Evolutionary conservation across 2,797 vertebrate species (phyloP).

Genomic region (Gambelia wislizenii): DNA sequence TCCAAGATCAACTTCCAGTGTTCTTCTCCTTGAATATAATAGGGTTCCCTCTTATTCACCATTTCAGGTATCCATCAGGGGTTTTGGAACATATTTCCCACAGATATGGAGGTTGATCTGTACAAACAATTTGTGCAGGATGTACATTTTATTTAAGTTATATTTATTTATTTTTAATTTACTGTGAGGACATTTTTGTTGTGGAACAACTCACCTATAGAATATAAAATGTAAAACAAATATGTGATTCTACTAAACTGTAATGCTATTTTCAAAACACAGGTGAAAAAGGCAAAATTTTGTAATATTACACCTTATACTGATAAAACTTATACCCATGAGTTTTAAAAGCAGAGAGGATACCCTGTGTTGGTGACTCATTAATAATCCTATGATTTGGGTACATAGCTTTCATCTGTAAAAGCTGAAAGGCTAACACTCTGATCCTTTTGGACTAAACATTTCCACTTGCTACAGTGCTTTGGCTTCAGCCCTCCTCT

Average conservation of each 20-base stretch:
- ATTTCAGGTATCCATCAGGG: no score
- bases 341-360: not conserved
- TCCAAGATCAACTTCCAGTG: no score
- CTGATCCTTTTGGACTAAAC: not conserved
- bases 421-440: slow-evolving; percentile 39
- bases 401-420: not conserved
- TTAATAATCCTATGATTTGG: not conserved
- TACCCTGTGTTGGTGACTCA: slow-evolving; percentile 23
- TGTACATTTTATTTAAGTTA: not conserved
- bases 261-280: not conserved
- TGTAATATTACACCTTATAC: not conserved
- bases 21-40: no score
- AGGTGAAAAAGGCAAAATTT: not conserved
- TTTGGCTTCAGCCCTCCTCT: slow-evolving; percentile 19
- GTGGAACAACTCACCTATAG: not conserved
- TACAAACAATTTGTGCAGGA: no score
- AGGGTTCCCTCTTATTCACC: no score
- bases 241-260: not conserved
- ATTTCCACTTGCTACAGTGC: slow-evolving; percentile 23
- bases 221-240: not conserved
- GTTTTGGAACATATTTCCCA: no score
- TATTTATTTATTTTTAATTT: not conserved
- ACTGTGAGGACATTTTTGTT: not conserved
- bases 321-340: not conserved
- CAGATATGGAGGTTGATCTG: no score